phyloP scores from a whole-genome alignment of 1,140 invertebrate species.

The Lysiphlebus fabarum region DNA sequence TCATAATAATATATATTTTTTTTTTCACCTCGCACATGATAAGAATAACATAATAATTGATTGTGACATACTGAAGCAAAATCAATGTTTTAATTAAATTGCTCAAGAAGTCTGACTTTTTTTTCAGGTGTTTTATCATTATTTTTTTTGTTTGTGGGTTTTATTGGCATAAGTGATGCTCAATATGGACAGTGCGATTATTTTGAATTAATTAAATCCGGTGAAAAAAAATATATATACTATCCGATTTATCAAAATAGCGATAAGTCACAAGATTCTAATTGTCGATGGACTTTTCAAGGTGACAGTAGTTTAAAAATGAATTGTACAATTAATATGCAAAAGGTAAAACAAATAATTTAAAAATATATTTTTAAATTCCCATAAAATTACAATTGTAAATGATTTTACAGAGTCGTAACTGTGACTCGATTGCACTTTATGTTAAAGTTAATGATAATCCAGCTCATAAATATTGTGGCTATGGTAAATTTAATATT shows the following conservation, averaged over 20 bases:
- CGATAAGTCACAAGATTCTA: slow-evolving; percentile 26
- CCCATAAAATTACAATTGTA: too few relatives aligned
- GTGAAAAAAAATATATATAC: slow-evolving; percentile 50
- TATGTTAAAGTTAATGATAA: slow-evolving; percentile 16
- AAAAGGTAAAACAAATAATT: slow-evolving; percentile 42
- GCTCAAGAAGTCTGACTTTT: neutral
- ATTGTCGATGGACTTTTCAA: slow-evolving; percentile 55
- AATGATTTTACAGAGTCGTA: slow-evolving; percentile 21
- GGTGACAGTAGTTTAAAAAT: slow-evolving; percentile 52
- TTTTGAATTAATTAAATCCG: slow-evolving; percentile 35
- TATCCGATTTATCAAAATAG: slow-evolving; percentile 53
- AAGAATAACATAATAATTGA: too few relatives aligned
- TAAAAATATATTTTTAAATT: too few relatives aligned
- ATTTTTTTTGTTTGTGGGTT: neutral
- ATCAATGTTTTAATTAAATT: too few relatives aligned
- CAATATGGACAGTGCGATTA: slow-evolving; percentile 33
- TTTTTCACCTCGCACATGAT: too few relatives aligned
- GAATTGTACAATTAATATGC: slow-evolving; percentile 52
- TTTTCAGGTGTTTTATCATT: neutral
- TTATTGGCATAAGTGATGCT: neutral
- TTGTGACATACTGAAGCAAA: too few relatives aligned
- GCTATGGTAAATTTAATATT: slow-evolving; percentile 47
- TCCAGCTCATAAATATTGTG: slow-evolving; percentile 55
- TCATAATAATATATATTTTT: too few relatives aligned
- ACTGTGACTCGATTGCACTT: slow-evolving; percentile 40